phyloP scores from a whole-genome alignment of 2,797 vertebrate genomes.

The Parauchenoglanis punctatus region DNA sequence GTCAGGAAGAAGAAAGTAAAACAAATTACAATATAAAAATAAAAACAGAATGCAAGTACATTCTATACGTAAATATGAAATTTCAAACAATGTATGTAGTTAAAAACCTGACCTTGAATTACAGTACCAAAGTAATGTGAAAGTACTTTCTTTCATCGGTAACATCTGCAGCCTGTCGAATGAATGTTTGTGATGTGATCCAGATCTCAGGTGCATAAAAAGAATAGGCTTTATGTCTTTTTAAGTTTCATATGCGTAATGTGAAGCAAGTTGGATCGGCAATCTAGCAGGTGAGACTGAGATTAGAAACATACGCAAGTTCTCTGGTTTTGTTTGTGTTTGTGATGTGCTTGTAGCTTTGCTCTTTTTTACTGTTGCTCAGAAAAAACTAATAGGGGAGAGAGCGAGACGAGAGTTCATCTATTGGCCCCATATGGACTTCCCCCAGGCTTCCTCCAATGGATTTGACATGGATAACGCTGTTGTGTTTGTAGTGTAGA shows the following conservation, averaged over 20 bases:
- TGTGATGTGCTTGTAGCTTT: slow-evolving; percentile 42
- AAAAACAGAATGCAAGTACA: background rate
- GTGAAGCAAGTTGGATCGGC: background rate
- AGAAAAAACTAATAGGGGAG: slow-evolving; percentile 42
- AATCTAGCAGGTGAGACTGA: slow-evolving; percentile 5
- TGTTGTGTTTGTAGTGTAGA: slow-evolving; percentile 68
- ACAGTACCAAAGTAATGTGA: background rate
- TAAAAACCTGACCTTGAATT: background rate
- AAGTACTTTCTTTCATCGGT: background rate
- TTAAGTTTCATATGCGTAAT: background rate
- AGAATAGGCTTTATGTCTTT: background rate
- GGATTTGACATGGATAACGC: slow-evolving; percentile 78
- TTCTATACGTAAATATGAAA: background rate
- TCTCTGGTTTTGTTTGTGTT: background rate
- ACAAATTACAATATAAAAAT: background rate
- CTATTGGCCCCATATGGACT: slow-evolving; percentile 76
- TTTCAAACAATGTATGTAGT: background rate
- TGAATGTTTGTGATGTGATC: background rate
- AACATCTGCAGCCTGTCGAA: background rate
- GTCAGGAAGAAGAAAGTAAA: background rate
- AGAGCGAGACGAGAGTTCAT: slow-evolving; percentile 50
- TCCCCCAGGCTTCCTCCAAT: slow-evolving; percentile 77
- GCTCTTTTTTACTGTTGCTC: slow-evolving; percentile 39
- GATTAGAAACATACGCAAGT: slow-evolving; percentile 1
- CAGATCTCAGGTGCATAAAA: background rate